Base-by-base conservation (phyloP, 1,140 invertebrate genomes). In the Carcinoscorpius rotundicauda region DNA sequence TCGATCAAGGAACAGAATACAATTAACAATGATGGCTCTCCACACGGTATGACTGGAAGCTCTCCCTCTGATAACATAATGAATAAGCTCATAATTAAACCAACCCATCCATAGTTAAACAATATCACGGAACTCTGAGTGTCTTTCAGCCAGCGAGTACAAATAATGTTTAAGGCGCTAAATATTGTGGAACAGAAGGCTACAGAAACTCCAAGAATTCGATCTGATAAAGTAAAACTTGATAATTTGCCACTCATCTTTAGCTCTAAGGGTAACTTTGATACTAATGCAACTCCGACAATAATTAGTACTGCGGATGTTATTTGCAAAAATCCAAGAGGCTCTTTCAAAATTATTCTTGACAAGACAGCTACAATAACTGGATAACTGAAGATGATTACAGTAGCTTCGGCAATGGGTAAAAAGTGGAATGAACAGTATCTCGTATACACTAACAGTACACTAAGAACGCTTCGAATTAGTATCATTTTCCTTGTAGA, bases 111-210 rank as follows among this genome's bases (percentile, higher is more conserved):
- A 58, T 65, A 66, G 56, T 66, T 66, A 11, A 66, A 66, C 65
- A 66, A 63, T 4, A 66, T 63, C 49, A 66, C 52, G 4, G 64
- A 60, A 50, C 60, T 58, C 49, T 64, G 64, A 76, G 92, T 93
- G 4, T 94, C 79, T 8, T 90, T 87, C 29, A 29, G 29, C 29
- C 29, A 29, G 66, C 91, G 80, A 53, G 94, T 77, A 58, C 93
- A 75, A 53, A 95, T 86, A 75, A 92, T 93, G 5, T 88, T 90
- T 76, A 90, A 91, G 9, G 91, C 90, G 52, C 89, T 89, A 74
- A 93, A 91, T 62, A 93, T 78, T 50, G 90, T 92, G 0, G 90
- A 88, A 50, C 86, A 82, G 69, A 92, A 86, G 52, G 89, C 89
- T 11, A 88, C 87, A 2, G 88, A 81, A 4, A 88, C 85, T 61